phyloP scores from a whole-genome alignment of 2,113 vertebrate genomes.

The Budorcas taxicolor region DNA sequence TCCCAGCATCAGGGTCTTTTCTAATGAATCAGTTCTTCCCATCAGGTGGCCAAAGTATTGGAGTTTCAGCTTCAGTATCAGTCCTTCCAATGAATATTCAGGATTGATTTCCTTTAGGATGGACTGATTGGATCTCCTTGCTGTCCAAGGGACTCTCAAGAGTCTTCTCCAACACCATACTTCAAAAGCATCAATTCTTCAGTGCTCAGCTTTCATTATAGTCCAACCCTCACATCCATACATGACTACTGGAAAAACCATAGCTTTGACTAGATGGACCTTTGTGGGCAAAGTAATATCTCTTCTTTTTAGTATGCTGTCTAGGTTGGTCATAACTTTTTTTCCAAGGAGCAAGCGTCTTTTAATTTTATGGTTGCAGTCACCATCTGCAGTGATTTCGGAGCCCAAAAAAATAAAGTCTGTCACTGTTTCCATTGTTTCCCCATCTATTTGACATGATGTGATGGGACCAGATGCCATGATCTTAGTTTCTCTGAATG shows the following conservation, averaged over 20 bases:
- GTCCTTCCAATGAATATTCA: neutral
- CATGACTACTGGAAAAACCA: neutral
- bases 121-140: neutral
- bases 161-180: neutral
- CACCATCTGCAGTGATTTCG: neutral
- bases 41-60: neutral
- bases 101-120: neutral
- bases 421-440: neutral
- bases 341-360: neutral
- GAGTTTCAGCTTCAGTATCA: neutral
- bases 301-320: neutral
- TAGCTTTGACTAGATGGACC: neutral
- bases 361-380: neutral
- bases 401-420: neutral
- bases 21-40: neutral
- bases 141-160: neutral
- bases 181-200: neutral
- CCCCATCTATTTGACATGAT: neutral
- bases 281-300: neutral
- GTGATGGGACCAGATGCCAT: neutral
- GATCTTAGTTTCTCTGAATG: neutral
- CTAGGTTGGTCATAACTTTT: neutral
- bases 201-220: neutral
- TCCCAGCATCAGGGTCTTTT: neutral
- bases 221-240: neutral